Evolutionary conservation across 2,113 vertebrate genomes (phyloP).

Genomic region (Maccullochella peelii): DNA sequence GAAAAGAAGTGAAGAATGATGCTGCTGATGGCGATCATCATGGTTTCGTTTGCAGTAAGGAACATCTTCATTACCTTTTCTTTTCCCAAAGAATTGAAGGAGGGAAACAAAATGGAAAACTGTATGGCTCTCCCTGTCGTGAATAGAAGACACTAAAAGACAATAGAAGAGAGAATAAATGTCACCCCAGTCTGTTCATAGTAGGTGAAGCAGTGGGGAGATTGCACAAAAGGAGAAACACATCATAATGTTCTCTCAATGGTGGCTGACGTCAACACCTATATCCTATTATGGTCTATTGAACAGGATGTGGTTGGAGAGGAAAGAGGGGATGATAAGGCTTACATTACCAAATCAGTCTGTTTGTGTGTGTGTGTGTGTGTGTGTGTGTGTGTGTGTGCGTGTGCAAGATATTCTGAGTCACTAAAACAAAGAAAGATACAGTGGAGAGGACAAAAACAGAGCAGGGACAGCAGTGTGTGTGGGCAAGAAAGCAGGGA

Average conservation of each 20-base stretch:
- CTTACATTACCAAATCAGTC: slow-evolving; percentile 46
- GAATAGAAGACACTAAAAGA: slow-evolving; percentile 51
- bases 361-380: slow-evolving; percentile 25
- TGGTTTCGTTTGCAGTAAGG: slow-evolving; percentile 32
- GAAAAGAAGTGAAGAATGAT: slow-evolving; percentile 19
- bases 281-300: slow-evolving; percentile 65
- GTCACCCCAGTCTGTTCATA: slow-evolving; percentile 37
- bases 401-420: slow-evolving; percentile 23
- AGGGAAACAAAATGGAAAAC: slow-evolving; percentile 39
- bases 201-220: slow-evolving; percentile 31
- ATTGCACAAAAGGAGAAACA: slow-evolving; percentile 62
- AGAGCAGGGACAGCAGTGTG: slow-evolving; percentile 1
- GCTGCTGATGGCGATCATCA: slow-evolving; percentile 13
- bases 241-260: slow-evolving; percentile 65
- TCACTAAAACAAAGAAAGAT: slow-evolving; percentile 52
- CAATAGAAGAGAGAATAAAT: slow-evolving; percentile 60
- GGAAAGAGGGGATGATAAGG: slow-evolving; percentile 47
- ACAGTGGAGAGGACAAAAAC: slow-evolving; percentile 28
- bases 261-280: slow-evolving; percentile 63
- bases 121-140: slow-evolving; percentile 22
- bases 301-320: slow-evolving; percentile 53
- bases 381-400: neutral
- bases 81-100: slow-evolving; percentile 38
- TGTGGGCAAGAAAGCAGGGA: slow-evolving; percentile 12
- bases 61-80: slow-evolving; percentile 54